Base-by-base conservation (phyloP, 2,797 vertebrate genomes). In the Takifugu rubripes region DNA sequence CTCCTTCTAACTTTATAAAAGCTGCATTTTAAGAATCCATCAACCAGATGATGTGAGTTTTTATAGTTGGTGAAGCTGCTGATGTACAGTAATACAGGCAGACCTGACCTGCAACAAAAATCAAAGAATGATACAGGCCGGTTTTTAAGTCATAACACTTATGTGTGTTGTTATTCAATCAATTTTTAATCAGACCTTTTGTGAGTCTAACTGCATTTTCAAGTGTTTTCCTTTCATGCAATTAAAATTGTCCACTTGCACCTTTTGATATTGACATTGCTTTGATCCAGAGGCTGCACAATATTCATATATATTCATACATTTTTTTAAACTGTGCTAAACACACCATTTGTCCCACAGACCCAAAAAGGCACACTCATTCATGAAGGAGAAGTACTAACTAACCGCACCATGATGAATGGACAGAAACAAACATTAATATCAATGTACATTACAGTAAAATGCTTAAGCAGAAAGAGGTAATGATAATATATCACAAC, bases 111-210 rank as follows among this genome's bases (percentile, higher is more conserved):
- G 44, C 52, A 40, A 67, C 15, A 40, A 40, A 40, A 40, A 40
- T 14, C 0, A 40, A 40, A 3, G 11, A 40, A 4, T 2, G 12
- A 40, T 14, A 40, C 36, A 40, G 4, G 12, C 12, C 12, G 54
- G 58, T 53, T 74, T 62, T 54, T 14, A 68, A 59, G 55, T 47
- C 15, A 52, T 66, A 50, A 56, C 69, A 61, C 43, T 61, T 70
- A 51, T 65, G 7, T 66, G 43, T 63, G 60, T 63, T 59, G 51
- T 64, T 70, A 58, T 71, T 73, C 49, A 68, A 61, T 60, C 59
- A 66, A 74, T 72, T 85, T 85, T 81, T 78, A 78, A 79, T 64
- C 42, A 68, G 62, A 70, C 73, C 59, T 74, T 26, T 68, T 70
- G 56, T 77, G 43, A 74, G 74, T 79, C 75, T 77, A 77, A 57